Percentiles rank a stretch among this genome's conserved stretches.
phyloP scores from a whole-genome alignment of 2,113 vertebrate genomes.

The Trichomycterus rosablanca region DNA sequence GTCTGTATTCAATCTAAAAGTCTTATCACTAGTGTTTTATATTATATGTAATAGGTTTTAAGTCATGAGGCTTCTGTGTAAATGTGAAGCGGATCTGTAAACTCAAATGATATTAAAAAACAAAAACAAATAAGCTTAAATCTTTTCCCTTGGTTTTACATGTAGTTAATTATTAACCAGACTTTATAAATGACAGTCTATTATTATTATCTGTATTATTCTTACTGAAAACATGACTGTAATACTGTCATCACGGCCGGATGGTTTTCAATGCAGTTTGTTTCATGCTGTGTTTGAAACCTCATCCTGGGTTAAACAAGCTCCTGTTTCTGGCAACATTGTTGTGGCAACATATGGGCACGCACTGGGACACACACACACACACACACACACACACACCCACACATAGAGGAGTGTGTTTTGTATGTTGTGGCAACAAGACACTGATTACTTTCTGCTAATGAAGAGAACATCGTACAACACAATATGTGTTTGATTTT shows the following conservation, averaged over 20 bases:
- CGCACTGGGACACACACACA: neutral
- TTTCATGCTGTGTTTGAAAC: too few species aligned
- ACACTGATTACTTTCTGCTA: neutral
- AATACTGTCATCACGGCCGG: neutral
- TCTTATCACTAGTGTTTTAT: too few species aligned
- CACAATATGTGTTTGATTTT: too few species aligned
- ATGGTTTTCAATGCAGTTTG: neutral
- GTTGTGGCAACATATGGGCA: slow-evolving; percentile 22
- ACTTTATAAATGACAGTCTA: neutral
- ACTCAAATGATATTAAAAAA: too few species aligned
- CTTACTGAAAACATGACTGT: neutral
- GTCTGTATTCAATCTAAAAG: too few species aligned
- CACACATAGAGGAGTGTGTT: neutral
- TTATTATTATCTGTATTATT: neutral
- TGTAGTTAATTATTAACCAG: neutral
- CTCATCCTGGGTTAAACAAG: neutral
- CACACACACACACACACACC: neutral
- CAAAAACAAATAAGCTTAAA: too few species aligned
- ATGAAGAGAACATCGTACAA: too few species aligned
- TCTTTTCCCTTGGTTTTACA: too few species aligned
- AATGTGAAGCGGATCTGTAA: too few species aligned
- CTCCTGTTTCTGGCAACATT: slow-evolving; percentile 10
- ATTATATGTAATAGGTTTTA: too few species aligned
- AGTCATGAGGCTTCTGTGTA: too few species aligned
- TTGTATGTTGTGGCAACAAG: slow-evolving; percentile 34